A percentile compares a stretch with the other conserved stretches of the same genome.
Evolutionary conservation across 2,113 vertebrate species (phyloP).

Genomic region (Marmota flaviventris): DNA sequence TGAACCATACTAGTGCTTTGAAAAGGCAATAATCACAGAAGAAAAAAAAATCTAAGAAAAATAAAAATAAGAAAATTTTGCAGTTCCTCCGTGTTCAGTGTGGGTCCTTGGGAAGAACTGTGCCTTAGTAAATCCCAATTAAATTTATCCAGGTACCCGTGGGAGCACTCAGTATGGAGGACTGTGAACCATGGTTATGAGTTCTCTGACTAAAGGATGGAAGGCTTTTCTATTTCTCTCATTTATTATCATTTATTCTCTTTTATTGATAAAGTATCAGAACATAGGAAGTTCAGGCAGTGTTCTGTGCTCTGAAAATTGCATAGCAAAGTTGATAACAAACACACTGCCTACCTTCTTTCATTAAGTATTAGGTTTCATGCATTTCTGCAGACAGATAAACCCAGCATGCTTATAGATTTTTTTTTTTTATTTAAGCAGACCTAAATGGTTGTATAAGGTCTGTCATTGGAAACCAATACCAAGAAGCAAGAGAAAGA

Average conservation of each 20-base stretch:
- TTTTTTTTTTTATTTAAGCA: slow-evolving; percentile 63
- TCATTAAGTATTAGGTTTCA: slow-evolving; percentile 35
- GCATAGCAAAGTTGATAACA: neutral
- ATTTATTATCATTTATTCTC: slow-evolving; percentile 51
- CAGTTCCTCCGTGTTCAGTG: neutral
- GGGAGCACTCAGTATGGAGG: slow-evolving; percentile 27
- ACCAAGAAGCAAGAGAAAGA: slow-evolving; percentile 45
- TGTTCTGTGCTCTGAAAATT: slow-evolving; percentile 26
- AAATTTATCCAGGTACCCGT: slow-evolving; percentile 67
- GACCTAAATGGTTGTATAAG: slow-evolving; percentile 70
- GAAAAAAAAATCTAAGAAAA: neutral
- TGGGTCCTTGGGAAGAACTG: slow-evolving; percentile 8
- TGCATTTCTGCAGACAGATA: slow-evolving; percentile 67
- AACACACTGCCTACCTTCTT: neutral
- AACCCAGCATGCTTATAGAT: slow-evolving; percentile 28
- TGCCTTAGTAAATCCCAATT: slow-evolving; percentile 58
- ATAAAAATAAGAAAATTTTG: neutral
- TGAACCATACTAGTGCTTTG: neutral
- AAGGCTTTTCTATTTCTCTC: slow-evolving; percentile 73
- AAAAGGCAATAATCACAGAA: slow-evolving; percentile 19
- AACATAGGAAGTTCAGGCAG: slow-evolving; percentile 68
- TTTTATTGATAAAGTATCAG: slow-evolving; percentile 70
- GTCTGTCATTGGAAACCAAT: slow-evolving; percentile 77
- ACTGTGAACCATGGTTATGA: slow-evolving; percentile 36
- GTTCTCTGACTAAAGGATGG: slow-evolving; percentile 51